Evolutionary conservation across 1,140 invertebrate genomes (phyloP), one percentile per base, ranked within the genome.

Genomic region (Nixonia krombeini): DNA sequence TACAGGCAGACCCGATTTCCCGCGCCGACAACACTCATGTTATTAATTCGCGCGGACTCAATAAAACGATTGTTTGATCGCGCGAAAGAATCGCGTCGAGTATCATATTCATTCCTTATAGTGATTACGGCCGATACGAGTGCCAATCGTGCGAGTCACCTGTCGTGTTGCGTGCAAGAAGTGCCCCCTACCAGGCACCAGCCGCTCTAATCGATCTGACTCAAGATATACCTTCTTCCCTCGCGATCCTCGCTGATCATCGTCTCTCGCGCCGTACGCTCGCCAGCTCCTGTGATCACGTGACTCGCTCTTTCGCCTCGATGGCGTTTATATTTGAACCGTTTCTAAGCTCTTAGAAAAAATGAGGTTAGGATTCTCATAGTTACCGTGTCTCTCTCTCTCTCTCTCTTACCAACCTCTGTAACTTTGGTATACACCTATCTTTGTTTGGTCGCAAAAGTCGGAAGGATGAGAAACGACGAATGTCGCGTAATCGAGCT

Each of bases 91-190:
- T 40, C 37, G 18, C 9, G 16, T 40, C 37, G 17, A 40, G 37
- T 17, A 42, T 53, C 33, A 52, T 44, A 50, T 31, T 50, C 59
- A 55, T 64, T 50, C 12, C 5, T 44, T 44, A 15, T n/a, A 33
- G 35, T 23, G 52, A 51, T 64, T 31, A 46, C 46, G 53, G 46
- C 9, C 35, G 57, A 55, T 47, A 51, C 52, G 44, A 49, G 41
- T 49, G 28, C 25, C 23, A 26, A 53, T 65, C 56, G 33, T 58
- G 62, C 53, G 45, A 52, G 62, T 65, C 62, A 65, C 62, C 49
- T 53, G 53, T 42, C 55, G 17, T 18, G 29, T 29, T 37, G 2
- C 46, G 42, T 13, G 37, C 31, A 45, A 55, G 29, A 53, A 61
- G 26, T 41, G 25, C 42, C 37, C 25, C 31, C 21, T 46, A 25